A percentile compares a stretch with the other conserved stretches of the same genome.
Conservation (phyloP, 2,113 vertebrate species). For the Candoia aspera region DNA sequence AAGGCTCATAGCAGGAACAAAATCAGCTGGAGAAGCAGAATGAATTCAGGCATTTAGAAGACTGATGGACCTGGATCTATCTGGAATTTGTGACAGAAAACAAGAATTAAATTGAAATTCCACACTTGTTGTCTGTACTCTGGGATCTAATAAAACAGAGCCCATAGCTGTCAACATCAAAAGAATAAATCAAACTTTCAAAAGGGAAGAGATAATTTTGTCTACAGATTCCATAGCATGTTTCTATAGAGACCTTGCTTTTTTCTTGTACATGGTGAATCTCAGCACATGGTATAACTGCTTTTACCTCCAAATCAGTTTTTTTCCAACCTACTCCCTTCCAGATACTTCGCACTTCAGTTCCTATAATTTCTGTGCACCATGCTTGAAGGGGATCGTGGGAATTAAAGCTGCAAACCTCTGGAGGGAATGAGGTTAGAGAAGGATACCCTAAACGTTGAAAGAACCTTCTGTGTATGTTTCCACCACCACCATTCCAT, state of each 20-base stretch:
- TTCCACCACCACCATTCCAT: background rate
- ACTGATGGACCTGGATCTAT: constrained; percentile 68
- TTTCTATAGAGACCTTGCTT: too few species aligned
- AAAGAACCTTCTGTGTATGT: background rate
- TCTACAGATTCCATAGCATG: background rate
- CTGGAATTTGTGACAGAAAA: background rate
- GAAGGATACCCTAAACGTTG: background rate
- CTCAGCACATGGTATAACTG: background rate
- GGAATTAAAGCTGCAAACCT: background rate
- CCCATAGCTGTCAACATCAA: background rate
- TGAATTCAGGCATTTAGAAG: constrained; percentile 58
- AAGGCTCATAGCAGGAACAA: constrained; percentile 43
- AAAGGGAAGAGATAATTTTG: background rate
- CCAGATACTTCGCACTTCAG: background rate
- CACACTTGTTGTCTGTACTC: background rate
- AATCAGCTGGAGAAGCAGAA: constrained; percentile 13
- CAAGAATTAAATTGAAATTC: background rate
- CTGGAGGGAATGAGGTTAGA: background rate
- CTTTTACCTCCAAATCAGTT: background rate
- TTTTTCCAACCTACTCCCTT: background rate
- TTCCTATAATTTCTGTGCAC: background rate
- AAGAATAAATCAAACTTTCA: background rate
- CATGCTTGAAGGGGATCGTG: background rate
- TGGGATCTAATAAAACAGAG: background rate
- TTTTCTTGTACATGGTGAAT: background rate